phyloP scores from a whole-genome alignment of 1,140 invertebrate genomes.

The Theocolax elegans region DNA sequence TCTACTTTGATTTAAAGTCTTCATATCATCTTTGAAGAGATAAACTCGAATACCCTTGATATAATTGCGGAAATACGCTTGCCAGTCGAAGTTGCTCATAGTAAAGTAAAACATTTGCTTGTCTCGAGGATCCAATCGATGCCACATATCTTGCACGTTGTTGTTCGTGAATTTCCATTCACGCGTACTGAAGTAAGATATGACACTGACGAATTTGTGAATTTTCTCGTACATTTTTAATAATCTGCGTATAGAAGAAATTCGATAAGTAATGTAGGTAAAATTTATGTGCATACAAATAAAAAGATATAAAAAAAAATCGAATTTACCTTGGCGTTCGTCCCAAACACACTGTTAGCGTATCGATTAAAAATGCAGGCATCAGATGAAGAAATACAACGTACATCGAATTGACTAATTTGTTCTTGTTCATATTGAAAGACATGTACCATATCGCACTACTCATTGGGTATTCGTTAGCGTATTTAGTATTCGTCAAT shows the following conservation, averaged over 20 bases:
- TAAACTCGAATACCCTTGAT: slow-evolving; percentile 75
- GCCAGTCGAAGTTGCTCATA: slow-evolving; percentile 77
- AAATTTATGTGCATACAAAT: too few species aligned
- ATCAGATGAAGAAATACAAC: slow-evolving; percentile 72
- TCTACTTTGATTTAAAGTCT: slow-evolving; percentile 72
- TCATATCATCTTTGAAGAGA: slow-evolving; percentile 78
- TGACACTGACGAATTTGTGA: slow-evolving; percentile 75
- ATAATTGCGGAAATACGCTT: slow-evolving; percentile 74
- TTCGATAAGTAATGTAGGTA: too few species aligned
- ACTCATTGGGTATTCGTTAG: slow-evolving; percentile 67
- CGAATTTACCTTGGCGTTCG: slow-evolving; percentile 72
- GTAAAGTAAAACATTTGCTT: slow-evolving; percentile 76
- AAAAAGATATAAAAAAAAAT: too few species aligned
- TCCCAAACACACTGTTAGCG: slow-evolving; percentile 68
- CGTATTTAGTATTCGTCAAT: slow-evolving; percentile 64
- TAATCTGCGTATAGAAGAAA: too few species aligned
- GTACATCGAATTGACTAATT: slow-evolving; percentile 67
- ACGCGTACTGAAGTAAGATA: slow-evolving; percentile 79
- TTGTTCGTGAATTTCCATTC: slow-evolving; percentile 79
- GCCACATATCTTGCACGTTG: slow-evolving; percentile 72
- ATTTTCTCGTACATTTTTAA: slow-evolving; percentile 80
- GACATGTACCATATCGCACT: slow-evolving; percentile 72
- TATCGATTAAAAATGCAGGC: slow-evolving; percentile 73
- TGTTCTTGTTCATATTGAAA: slow-evolving; percentile 68
- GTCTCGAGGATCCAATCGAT: slow-evolving; percentile 71